Base-by-base conservation (phyloP, 2,113 vertebrate genomes). In the Apodemus speciosus region DNA sequence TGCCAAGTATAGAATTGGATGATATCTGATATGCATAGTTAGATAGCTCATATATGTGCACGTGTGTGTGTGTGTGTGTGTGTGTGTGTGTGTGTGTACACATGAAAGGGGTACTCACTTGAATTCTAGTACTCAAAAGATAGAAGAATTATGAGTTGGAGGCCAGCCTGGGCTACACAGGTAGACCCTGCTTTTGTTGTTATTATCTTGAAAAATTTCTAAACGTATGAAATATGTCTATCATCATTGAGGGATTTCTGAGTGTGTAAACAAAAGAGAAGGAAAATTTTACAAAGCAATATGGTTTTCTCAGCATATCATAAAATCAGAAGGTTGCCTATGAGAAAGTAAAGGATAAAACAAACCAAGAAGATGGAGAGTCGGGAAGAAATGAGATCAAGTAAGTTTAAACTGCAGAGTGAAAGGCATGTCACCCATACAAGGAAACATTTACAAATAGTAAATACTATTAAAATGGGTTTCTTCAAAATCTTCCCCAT, bases 401-500 rank as follows among this genome's bases (percentile, higher is more conserved):
- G 79, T 46, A 46, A 71, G 25, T 18, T 95, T 93, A 89, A 95
- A 69, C 9, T 51, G 25, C 79, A 20, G 30, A 58, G 18, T 40
- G 32, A 92, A 38, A 11, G 30, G 73, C 62, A 23, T 58, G 89
- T 30, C 71, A 66, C 90, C 94, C 69, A 92, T 76, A 79, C 84
- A 58, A 93, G 43, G 40, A 94, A 96, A 93, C 32, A 84, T 46
- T 93, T 53, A 84, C n/a, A 51, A 93, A 91, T 4, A 79, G 35
- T 86, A 91, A 91, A 73, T 80, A 25, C 20, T 95, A 80, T 88
- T 94, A 71, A 92, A 86, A 66, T 75, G 20, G 15, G 20, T 2
- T 92, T 49, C 62, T 79, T 92, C 21, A 88, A 71, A 75, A 60
- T 71, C 89, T 95, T 92, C 49, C 21, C 35, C 14, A n/a, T 32